Percentiles rank a stretch among this genome's conserved stretches.
These are phyloP conservation scores for Ptychoptera albimana DNA, from an alignment of 2,888 invertebrate genomes.

Conservation along the genomic window DNA sequence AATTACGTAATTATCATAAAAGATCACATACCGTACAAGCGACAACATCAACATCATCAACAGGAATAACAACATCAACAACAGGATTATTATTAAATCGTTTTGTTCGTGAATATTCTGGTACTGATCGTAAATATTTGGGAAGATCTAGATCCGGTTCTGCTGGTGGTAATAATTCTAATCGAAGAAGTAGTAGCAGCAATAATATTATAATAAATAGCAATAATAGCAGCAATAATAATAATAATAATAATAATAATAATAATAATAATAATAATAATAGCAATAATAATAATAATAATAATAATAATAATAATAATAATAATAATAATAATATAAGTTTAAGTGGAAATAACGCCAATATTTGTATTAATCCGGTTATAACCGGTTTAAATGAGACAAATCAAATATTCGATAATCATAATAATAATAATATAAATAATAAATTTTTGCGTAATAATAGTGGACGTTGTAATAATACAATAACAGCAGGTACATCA, in stretches of 20 bases:
- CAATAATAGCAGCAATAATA: background rate
- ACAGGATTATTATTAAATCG: slow-evolving; percentile 6
- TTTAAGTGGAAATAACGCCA: too few relatives aligned
- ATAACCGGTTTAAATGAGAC: too few relatives aligned
- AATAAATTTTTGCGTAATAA: too few relatives aligned
- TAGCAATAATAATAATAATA: background rate
- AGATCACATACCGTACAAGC: slow-evolving; percentile 2
- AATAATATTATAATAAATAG: background rate
- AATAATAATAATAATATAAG: too few relatives aligned
- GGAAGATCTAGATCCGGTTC: slow-evolving; percentile 1
- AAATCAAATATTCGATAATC: too few relatives aligned
- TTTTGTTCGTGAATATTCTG: slow-evolving; percentile 6
- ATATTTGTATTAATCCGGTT: too few relatives aligned
- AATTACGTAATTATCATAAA: background rate
- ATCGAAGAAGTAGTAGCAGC: slow-evolving; percentile 7
- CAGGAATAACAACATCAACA: slow-evolving; percentile 1
- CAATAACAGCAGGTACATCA: too few relatives aligned
- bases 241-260: background rate
- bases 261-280: background rate
- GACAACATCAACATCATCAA: slow-evolving; percentile 3
- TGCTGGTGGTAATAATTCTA: slow-evolving; percentile 9
- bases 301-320: background rate
- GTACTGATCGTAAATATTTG: background rate
- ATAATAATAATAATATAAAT: too few relatives aligned
- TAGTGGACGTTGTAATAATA: too few relatives aligned